Conservation (phyloP, 2,888 invertebrate genomes). For the Plutella xylostella region DNA sequence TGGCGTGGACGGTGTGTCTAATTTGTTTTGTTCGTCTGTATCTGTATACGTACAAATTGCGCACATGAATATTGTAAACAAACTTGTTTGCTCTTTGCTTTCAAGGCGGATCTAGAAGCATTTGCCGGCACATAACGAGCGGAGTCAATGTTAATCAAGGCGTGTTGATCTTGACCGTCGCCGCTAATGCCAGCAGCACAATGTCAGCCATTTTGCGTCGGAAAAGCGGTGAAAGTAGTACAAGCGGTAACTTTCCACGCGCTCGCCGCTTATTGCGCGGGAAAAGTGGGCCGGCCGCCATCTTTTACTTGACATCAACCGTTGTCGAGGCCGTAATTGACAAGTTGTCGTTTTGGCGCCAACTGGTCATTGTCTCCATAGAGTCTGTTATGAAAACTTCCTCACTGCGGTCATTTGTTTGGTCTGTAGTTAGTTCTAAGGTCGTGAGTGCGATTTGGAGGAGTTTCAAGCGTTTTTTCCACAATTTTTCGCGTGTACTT, state of each 20-base stretch:
- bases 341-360: conserved; percentile 30
- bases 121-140: background rate
- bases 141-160: background rate
- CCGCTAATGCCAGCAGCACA: conserved; percentile 38
- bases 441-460: conserved; percentile 28
- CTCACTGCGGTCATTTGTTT: conserved; percentile 32
- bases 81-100: no score
- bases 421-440: conserved; percentile 28
- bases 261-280: conserved; percentile 52
- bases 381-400: conserved; percentile 47
- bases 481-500: conserved; percentile 37
- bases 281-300: conserved; percentile 64
- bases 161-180: conserved; percentile 45
- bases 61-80: no score
- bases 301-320: conserved; percentile 54
- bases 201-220: conserved; percentile 52
- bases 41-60: no score
- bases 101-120: no score
- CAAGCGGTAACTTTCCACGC: conserved; percentile 66
- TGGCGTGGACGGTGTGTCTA: no score
- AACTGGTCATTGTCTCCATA: conserved; percentile 37
- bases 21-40: no score
- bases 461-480: conserved; percentile 37
- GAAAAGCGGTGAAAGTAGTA: conserved; percentile 70
- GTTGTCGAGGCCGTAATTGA: conserved; percentile 8